phyloP scores from a whole-genome alignment of 2,888 invertebrate genomes.

The Ectobius pallidus region DNA sequence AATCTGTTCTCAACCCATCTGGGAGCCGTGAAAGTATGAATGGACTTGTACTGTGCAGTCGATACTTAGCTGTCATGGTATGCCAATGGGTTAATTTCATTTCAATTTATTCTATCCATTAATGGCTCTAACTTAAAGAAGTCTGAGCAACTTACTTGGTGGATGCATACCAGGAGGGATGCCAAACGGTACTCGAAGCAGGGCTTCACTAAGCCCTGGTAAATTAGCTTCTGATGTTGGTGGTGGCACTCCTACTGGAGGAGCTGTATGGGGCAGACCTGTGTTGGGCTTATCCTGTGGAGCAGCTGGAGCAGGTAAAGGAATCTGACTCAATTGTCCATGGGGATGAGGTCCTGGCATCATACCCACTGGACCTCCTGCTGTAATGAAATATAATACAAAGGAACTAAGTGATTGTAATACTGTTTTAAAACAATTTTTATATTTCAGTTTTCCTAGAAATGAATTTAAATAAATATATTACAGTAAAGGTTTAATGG shows the following conservation, averaged over 20 bases:
- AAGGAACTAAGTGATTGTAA: background rate
- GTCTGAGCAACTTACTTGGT: too few relatives aligned
- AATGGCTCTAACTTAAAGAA: too few relatives aligned
- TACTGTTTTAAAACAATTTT: too few relatives aligned
- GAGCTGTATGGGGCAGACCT: constrained; percentile 45
- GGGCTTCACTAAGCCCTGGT: constrained; percentile 36
- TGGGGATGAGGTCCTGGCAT: constrained; percentile 36
- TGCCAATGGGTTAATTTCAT: too few relatives aligned
- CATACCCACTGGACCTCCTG: constrained; percentile 46
- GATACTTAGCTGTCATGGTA: too few relatives aligned
- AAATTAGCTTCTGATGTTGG: constrained; percentile 51
- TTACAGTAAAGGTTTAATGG: too few relatives aligned
- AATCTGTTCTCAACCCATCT: too few relatives aligned
- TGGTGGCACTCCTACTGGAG: constrained; percentile 54
- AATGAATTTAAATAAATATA: too few relatives aligned
- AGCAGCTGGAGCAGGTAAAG: constrained; percentile 54
- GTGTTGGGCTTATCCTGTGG: constrained; percentile 55
- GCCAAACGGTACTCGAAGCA: constrained; percentile 36
- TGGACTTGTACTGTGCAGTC: too few relatives aligned
- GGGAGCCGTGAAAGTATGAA: too few relatives aligned
- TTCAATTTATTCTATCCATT: too few relatives aligned
- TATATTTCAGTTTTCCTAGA: too few relatives aligned
- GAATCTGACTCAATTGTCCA: constrained; percentile 52
- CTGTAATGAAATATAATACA: background rate
- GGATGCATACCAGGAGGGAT: constrained; percentile 31